A percentile compares a stretch with the other conserved stretches of the same genome.
These are phyloP conservation scores for Amphilophus citrinellus DNA, from an alignment of 2,113 vertebrate species.

Conservation along the genomic window DNA sequence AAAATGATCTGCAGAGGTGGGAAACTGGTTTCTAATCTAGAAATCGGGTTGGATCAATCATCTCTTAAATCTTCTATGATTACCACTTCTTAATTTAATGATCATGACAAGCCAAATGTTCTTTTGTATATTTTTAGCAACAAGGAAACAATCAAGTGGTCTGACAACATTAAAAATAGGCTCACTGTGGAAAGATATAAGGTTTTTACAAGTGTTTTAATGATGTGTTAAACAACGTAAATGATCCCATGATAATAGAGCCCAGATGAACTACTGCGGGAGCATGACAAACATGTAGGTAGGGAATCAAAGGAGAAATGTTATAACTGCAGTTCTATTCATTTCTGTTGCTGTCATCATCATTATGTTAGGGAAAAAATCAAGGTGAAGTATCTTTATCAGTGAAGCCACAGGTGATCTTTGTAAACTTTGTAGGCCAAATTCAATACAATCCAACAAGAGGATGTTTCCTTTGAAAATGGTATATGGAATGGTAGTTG, in stretches of 20 bases:
- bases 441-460: background rate
- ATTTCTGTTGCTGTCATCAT: background rate
- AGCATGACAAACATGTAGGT: slow-evolving; percentile 32
- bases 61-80: background rate
- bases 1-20: background rate
- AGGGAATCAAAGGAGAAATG: background rate
- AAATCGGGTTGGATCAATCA: background rate
- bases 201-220: slow-evolving; percentile 43
- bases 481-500: background rate
- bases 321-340: background rate
- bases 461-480: background rate
- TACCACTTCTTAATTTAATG: slow-evolving; percentile 32
- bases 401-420: background rate
- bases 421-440: background rate
- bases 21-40: background rate
- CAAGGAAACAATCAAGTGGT: slow-evolving; percentile 47
- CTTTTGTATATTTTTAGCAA: slow-evolving; percentile 49
- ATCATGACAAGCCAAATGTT: slow-evolving; percentile 24
- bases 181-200: slow-evolving; percentile 49
- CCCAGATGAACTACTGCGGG: slow-evolving; percentile 50
- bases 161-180: slow-evolving; percentile 31
- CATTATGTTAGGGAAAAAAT: background rate
- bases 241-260: slow-evolving; percentile 50
- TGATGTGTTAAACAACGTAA: slow-evolving; percentile 61
- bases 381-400: background rate